Base-by-base conservation (phyloP, 1,140 invertebrate species). In the Hypsibius dujardini region DNA sequence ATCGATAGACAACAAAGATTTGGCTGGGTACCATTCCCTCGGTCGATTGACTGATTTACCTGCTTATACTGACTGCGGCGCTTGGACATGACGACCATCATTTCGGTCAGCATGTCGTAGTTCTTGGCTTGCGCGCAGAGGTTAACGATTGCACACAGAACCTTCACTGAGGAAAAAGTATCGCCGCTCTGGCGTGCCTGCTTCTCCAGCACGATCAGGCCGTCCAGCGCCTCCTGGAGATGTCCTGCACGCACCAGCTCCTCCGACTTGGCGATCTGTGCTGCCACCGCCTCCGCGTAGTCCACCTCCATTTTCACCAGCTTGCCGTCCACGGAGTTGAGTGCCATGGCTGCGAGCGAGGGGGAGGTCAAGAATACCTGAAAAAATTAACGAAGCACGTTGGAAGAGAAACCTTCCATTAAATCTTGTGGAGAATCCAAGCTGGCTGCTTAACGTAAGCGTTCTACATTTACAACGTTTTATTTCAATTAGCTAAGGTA, bases 51-150 rank as follows among this genome's bases (percentile, higher is more conserved):
- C 14, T 71, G 46, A 47, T 75, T 28, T 47, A 82, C 81, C 81
- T 93, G 90, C 81, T 99, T 99, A 3, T 98, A 84, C 78, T 99
- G 95, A 46, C 92, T 92, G 62, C 95, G 85, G 76, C 95, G 85
- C 79, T 97, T 97, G 1, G 91, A 90, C 14, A 99, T 80, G 2
- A 92, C 76, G 46, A 90, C 83, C 76, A 99, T 91, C 76, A 96
- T 90, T 79, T 99, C 95, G 82, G 95, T 96, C 0, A 99, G 81
- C 1, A 88, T 85, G 77, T 87, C 84, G 89, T 90, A 98, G 76
- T 96, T 90, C 76, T 90, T 89, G 1, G 89, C 88, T 75, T 97
- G 90, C 79, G 86, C 90, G 78, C 93, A 98, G 70, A 98, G 87
- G 80, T 94, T 87, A 14, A 95, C 92, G 77, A 98, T 89, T 42